phyloP scores from a whole-genome alignment of 2,797 vertebrate species.

The Chelon auratus region DNA sequence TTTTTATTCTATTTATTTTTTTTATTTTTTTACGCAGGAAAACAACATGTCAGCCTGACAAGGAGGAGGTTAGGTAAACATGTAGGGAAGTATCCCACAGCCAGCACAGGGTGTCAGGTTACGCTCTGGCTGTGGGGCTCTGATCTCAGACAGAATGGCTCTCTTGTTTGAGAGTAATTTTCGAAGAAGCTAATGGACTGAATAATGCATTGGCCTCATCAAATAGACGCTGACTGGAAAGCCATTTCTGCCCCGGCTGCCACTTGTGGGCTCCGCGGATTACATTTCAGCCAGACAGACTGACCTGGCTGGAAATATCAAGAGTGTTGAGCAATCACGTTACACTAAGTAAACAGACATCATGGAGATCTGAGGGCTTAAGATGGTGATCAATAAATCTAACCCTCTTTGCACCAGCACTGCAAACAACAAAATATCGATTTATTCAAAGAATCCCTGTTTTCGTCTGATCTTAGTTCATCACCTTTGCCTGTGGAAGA shows the following conservation, averaged over 20 bases:
- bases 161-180: slow-evolving; percentile 85
- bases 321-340: slow-evolving; percentile 76
- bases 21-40: slow-evolving; percentile 68
- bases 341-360: slow-evolving; percentile 79
- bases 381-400: slow-evolving; percentile 74
- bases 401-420: slow-evolving; percentile 51
- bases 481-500: slow-evolving; percentile 24
- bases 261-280: slow-evolving; percentile 78
- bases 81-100: slow-evolving; percentile 80
- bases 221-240: slow-evolving; percentile 84
- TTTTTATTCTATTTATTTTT: slow-evolving; percentile 46
- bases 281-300: slow-evolving; percentile 80
- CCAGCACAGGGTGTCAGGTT: slow-evolving; percentile 76
- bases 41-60: slow-evolving; percentile 83
- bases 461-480: slow-evolving; percentile 39
- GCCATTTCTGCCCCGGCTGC: slow-evolving; percentile 81
- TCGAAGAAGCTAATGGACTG: slow-evolving; percentile 85
- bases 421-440: slow-evolving; percentile 62
- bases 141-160: slow-evolving; percentile 84
- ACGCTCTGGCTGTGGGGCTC: slow-evolving; percentile 71
- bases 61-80: slow-evolving; percentile 86
- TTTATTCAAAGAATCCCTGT: slow-evolving; percentile 44
- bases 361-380: slow-evolving; percentile 71
- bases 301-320: slow-evolving; percentile 80
- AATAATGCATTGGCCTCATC: slow-evolving; percentile 86